phyloP scores from a whole-genome alignment of 2,888 invertebrate species.

The Athrips mouffetella region DNA sequence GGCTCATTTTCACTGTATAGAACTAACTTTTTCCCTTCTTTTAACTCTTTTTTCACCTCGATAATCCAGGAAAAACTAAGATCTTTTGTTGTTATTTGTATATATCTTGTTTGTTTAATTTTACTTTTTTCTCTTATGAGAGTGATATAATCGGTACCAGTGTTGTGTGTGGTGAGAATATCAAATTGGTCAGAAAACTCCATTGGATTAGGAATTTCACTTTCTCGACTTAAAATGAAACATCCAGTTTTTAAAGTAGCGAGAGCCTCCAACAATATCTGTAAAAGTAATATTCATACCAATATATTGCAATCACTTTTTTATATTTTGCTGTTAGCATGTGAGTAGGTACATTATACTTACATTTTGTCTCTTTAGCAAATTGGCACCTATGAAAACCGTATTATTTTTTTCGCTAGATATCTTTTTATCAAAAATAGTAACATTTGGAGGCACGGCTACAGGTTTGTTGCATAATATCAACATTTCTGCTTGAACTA shows the following conservation, averaged over 20 bases:
- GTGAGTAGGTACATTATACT: constrained; percentile 26
- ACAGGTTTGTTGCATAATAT: constrained; percentile 73
- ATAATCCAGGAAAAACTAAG: constrained; percentile 74
- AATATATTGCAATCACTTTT: background rate
- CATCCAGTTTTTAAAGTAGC: constrained; percentile 78
- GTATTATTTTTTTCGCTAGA: constrained; percentile 68
- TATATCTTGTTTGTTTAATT: constrained; percentile 62
- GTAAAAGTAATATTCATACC: constrained; percentile 2
- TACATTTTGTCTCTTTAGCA: constrained; percentile 69
- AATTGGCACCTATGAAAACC: constrained; percentile 71
- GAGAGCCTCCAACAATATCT: constrained; percentile 65
- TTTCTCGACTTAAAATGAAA: constrained; percentile 80
- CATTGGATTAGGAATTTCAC: background rate
- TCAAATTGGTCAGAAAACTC: constrained; percentile 56
- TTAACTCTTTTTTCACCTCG: constrained; percentile 50
- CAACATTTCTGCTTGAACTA: constrained; percentile 82
- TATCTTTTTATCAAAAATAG: constrained; percentile 80
- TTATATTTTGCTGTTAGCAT: background rate
- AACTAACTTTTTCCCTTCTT: constrained; percentile 73
- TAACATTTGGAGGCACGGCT: constrained; percentile 70
- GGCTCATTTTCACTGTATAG: constrained; percentile 83
- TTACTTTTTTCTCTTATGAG: constrained; percentile 70
- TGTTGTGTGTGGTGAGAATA: constrained; percentile 67
- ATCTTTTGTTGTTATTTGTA: constrained; percentile 61
- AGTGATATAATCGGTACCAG: constrained; percentile 72